These are phyloP conservation scores for Polydrusus cervinus DNA, from an alignment of 2,888 invertebrate genomes.

Conservation along the genomic window DNA sequence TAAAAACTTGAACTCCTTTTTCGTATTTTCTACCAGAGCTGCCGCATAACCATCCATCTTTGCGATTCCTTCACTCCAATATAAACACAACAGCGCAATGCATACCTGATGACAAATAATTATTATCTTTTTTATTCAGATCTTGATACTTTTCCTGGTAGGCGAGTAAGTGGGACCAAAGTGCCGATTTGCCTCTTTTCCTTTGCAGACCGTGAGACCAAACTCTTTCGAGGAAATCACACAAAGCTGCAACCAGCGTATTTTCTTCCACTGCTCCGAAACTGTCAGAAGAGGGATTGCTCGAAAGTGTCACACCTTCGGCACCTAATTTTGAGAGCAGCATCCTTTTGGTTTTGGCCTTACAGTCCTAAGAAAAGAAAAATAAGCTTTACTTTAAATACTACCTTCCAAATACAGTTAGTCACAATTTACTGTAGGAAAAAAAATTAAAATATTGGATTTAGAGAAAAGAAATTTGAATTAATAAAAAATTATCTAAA, in stretches of 20 bases:
- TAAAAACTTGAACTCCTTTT: too few species aligned
- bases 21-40: too few species aligned
- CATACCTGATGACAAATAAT: slow-evolving; percentile 66
- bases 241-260: slow-evolving; percentile 97
- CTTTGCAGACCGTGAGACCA: slow-evolving; percentile 98
- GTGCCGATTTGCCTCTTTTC: slow-evolving; percentile 96
- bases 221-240: slow-evolving; percentile 95
- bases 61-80: too few species aligned
- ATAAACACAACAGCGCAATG: too few species aligned
- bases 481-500: too few species aligned
- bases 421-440: too few species aligned
- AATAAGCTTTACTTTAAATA: too few species aligned
- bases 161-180: slow-evolving; percentile 95
- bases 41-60: too few species aligned
- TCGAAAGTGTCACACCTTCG: slow-evolving; percentile 92
- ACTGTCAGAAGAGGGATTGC: slow-evolving; percentile 85
- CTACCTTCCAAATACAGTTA: too few species aligned
- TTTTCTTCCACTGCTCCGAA: slow-evolving; percentile 92
- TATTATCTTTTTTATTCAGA: slow-evolving; percentile 77
- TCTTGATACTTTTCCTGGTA: slow-evolving; percentile 87
- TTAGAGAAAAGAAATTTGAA: too few species aligned
- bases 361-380: slow-evolving; percentile 81
- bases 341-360: slow-evolving; percentile 97
- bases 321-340: slow-evolving; percentile 98
- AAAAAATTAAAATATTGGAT: too few species aligned